Percentiles rank a stretch among this genome's conserved stretches.
These are phyloP conservation scores for Aspidoscelis tigris DNA, from an alignment of 2,113 vertebrate genomes.

Conservation along the genomic window DNA sequence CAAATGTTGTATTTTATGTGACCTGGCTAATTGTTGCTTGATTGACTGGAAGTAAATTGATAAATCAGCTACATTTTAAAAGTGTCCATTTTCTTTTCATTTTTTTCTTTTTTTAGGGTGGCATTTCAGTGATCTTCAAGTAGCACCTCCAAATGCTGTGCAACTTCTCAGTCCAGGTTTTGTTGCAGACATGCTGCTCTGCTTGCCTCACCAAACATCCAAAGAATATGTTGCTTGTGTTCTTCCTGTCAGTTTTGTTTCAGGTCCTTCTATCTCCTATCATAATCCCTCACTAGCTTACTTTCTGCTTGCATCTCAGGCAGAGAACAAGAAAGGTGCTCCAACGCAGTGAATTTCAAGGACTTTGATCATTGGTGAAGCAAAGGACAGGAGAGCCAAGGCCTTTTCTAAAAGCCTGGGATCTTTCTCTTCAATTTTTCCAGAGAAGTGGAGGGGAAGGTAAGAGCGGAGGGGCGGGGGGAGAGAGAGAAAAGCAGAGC, in stretches of 20 bases:
- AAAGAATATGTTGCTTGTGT: neutral
- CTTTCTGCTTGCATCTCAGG: neutral
- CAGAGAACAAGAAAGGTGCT: slow-evolving; percentile 40
- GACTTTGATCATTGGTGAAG: slow-evolving; percentile 40
- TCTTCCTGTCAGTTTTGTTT: neutral
- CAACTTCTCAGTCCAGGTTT: neutral
- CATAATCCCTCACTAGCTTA: neutral
- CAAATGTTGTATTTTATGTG: too few relatives aligned
- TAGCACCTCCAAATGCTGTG: neutral
- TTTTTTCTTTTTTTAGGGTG: too few relatives aligned
- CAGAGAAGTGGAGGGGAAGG: slow-evolving; percentile 18
- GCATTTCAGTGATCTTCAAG: neutral
- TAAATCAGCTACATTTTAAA: too few relatives aligned
- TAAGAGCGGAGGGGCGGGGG: neutral
- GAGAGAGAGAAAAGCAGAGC: neutral
- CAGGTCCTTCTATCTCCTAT: neutral
- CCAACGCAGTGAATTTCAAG: slow-evolving; percentile 28
- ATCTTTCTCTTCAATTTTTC: slow-evolving; percentile 50
- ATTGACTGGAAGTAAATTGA: neutral
- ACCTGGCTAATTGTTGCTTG: neutral
- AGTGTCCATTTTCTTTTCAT: neutral
- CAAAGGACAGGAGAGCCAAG: slow-evolving; percentile 12
- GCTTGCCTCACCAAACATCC: neutral
- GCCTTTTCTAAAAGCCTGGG: slow-evolving; percentile 47
- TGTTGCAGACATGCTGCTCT: neutral